These are phyloP conservation scores for Mesocentrotus franciscanus DNA, from an alignment of 53 echinoderm and acorn worm species.

Conservation along the genomic window DNA sequence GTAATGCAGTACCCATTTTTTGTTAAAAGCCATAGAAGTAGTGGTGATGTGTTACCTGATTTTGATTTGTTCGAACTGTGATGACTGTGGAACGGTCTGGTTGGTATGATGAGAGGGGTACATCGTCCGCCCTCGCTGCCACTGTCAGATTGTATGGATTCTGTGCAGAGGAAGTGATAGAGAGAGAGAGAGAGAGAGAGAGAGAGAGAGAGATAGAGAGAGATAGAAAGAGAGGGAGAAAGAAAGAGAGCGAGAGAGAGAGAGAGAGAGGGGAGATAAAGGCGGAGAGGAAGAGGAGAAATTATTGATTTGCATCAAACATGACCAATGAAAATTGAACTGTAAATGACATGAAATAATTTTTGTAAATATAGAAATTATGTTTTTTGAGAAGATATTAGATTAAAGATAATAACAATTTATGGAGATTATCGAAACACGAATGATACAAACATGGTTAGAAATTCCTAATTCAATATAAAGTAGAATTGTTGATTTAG, in stretches of 20 bases:
- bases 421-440: too few relatives aligned
- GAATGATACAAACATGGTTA: too few relatives aligned
- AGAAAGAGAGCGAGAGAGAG: background rate
- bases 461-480: too few relatives aligned
- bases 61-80: constrained; percentile 52
- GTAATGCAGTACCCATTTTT: background rate
- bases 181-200: background rate
- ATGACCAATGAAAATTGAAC: background rate
- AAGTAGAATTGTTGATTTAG: too few relatives aligned
- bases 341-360: too few relatives aligned
- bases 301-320: background rate
- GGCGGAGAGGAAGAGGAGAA: too few relatives aligned
- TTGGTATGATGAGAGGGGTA: background rate
- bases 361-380: too few relatives aligned
- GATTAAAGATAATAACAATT: too few relatives aligned
- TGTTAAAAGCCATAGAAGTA: background rate
- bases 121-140: constrained; percentile 51
- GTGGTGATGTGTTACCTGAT: constrained; percentile 18
- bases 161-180: background rate
- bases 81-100: constrained; percentile 40
- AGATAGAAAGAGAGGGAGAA: background rate
- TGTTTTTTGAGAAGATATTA: too few relatives aligned
- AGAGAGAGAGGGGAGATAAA: background rate
- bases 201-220: background rate
- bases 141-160: constrained; percentile 54